These are phyloP conservation scores for Phalacrocorax aristotelis DNA, from an alignment of 2,113 vertebrate genomes.

Conservation along the genomic window DNA sequence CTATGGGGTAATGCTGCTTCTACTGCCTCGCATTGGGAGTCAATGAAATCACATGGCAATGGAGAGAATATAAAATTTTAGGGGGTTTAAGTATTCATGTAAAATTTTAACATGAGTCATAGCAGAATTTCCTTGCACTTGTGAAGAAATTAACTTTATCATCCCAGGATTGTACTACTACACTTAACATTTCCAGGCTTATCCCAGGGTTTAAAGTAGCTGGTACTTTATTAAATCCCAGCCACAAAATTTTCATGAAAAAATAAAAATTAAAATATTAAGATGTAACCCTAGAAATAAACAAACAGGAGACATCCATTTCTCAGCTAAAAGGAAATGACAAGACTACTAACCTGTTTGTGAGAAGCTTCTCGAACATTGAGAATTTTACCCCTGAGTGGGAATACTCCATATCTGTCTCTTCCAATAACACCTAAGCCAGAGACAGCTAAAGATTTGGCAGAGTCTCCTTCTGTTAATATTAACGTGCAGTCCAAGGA, in stretches of 20 bases:
- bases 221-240: background rate
- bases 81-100: background rate
- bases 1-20: background rate
- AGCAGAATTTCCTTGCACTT: background rate
- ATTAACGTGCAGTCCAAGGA: slow-evolving; percentile 96
- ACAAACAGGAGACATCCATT: background rate
- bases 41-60: background rate
- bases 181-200: background rate
- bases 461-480: slow-evolving; percentile 96
- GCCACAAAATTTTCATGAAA: background rate
- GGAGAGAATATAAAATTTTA: background rate
- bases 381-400: slow-evolving; percentile 96
- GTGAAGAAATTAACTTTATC: background rate
- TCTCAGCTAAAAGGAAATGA: background rate
- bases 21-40: background rate
- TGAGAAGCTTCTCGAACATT: slow-evolving; percentile 98
- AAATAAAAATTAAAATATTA: background rate
- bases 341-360: slow-evolving; percentile 84
- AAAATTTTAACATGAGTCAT: background rate
- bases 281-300: background rate
- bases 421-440: slow-evolving; percentile 95
- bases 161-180: background rate
- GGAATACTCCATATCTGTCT: slow-evolving; percentile 96
- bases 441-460: slow-evolving; percentile 96
- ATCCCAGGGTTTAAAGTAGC: background rate